A percentile compares a stretch with the other conserved stretches of the same genome.
These are phyloP conservation scores for Metellina segmentata DNA, from an alignment of 2,888 invertebrate genomes.

Conservation along the genomic window DNA sequence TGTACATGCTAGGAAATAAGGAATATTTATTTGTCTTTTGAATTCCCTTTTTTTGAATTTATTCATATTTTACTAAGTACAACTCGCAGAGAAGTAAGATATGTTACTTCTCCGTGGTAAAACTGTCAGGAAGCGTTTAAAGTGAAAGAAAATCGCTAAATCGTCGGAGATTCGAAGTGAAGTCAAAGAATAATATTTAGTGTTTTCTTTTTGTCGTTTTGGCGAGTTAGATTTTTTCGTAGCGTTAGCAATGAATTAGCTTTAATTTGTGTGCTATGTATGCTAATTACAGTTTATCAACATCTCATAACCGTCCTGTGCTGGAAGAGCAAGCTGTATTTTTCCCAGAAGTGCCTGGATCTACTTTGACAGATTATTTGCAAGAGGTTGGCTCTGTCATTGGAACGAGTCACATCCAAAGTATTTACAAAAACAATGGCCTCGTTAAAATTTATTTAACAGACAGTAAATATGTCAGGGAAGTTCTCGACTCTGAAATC, in stretches of 20 bases:
- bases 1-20: no score
- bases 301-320: background rate
- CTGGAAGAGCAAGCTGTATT: constrained; percentile 19
- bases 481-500: constrained; percentile 26
- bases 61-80: no score
- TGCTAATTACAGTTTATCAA: background rate
- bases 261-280: background rate
- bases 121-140: no score
- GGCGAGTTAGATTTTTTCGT: background rate
- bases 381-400: constrained; percentile 17
- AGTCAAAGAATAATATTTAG: background rate
- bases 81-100: no score
- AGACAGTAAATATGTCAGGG: constrained; percentile 9
- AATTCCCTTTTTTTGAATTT: no score
- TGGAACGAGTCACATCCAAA: constrained; percentile 42
- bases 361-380: constrained; percentile 12
- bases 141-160: background rate
- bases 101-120: no score
- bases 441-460: constrained; percentile 39
- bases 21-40: no score
- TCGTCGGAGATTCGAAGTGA: background rate
- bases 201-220: background rate
- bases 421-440: constrained; percentile 4
- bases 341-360: background rate
- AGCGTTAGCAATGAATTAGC: background rate